These are phyloP conservation scores for Lithophane leautieri DNA, from an alignment of 2,888 invertebrate genomes.

Conservation along the genomic window DNA sequence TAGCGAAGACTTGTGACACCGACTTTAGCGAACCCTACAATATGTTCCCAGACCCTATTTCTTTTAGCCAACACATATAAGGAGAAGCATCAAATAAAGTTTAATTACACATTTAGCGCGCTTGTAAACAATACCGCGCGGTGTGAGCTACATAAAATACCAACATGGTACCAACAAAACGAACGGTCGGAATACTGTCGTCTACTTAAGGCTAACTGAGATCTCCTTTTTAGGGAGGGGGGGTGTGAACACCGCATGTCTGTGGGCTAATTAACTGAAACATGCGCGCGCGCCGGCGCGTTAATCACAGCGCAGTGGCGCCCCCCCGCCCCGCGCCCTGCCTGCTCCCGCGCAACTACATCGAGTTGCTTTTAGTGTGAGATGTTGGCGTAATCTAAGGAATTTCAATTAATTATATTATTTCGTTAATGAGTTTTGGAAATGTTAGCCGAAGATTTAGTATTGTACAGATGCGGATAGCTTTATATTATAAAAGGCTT, in stretches of 20 bases:
- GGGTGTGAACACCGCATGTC: conserved; percentile 86
- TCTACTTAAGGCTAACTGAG: conserved; percentile 83
- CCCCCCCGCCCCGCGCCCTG: conserved; percentile 65
- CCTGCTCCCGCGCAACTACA: conserved; percentile 75
- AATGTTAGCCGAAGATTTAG: conserved; percentile 67
- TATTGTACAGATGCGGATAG: conserved; percentile 62
- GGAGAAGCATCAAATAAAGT: conserved; percentile 54
- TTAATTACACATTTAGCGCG: conserved; percentile 64
- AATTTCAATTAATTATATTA: conserved; percentile 85
- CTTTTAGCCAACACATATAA: conserved; percentile 24
- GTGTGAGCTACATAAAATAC: conserved; percentile 69
- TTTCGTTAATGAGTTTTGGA: conserved; percentile 78
- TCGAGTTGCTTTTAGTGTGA: conserved; percentile 87
- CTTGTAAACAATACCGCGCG: conserved; percentile 69
- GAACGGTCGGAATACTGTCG: conserved; percentile 74
- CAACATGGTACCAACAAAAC: conserved; percentile 74
- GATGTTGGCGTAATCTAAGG: conserved; percentile 85
- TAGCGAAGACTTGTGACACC: background rate
- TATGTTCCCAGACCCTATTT: conserved; percentile 8
- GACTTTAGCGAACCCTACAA: background rate
- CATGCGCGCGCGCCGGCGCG: conserved; percentile 85
- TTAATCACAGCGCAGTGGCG: conserved; percentile 80
- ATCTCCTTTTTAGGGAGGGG: conserved; percentile 85
- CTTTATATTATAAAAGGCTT: conserved; percentile 64
- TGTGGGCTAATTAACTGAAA: conserved; percentile 86